A percentile compares a stretch with the other conserved stretches of the same genome.
Evolutionary conservation across 2,797 vertebrate genomes (phyloP).

Genomic region (Sternotherus odoratus): DNA sequence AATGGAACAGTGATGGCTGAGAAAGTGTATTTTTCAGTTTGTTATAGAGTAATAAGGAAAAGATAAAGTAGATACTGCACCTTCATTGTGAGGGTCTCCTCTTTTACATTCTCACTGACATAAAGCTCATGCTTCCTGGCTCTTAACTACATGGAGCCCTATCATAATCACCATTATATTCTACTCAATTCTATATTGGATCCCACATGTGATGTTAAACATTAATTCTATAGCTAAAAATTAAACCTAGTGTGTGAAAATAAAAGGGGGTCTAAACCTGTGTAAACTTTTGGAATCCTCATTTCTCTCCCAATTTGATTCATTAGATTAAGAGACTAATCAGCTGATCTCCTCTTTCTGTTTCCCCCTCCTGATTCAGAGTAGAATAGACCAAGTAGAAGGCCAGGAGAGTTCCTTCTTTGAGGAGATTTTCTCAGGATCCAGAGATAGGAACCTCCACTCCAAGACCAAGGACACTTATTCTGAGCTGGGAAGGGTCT

Average conservation of each 20-base stretch:
- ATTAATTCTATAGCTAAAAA: neutral
- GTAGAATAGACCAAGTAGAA: neutral
- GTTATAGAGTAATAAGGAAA: neutral
- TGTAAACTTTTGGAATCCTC: neutral
- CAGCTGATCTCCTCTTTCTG: neutral
- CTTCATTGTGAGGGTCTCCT: neutral
- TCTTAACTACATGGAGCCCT: neutral
- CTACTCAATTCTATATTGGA: neutral
- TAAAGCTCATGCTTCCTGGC: neutral
- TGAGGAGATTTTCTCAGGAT: neutral
- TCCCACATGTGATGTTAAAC: neutral
- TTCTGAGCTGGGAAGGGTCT: neutral
- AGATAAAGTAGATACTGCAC: neutral
- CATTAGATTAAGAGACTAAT: neutral
- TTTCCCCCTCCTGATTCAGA: neutral
- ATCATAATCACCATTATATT: neutral
- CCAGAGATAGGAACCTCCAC: neutral
- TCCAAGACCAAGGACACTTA: neutral
- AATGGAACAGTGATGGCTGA: neutral
- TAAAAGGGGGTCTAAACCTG: neutral
- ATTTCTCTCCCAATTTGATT: neutral
- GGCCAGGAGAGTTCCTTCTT: neutral
- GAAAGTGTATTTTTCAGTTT: neutral
- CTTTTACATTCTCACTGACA: neutral
- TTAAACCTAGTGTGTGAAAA: neutral